phyloP scores from a whole-genome alignment of 2,113 vertebrate species.

The Oxyura jamaicensis region DNA sequence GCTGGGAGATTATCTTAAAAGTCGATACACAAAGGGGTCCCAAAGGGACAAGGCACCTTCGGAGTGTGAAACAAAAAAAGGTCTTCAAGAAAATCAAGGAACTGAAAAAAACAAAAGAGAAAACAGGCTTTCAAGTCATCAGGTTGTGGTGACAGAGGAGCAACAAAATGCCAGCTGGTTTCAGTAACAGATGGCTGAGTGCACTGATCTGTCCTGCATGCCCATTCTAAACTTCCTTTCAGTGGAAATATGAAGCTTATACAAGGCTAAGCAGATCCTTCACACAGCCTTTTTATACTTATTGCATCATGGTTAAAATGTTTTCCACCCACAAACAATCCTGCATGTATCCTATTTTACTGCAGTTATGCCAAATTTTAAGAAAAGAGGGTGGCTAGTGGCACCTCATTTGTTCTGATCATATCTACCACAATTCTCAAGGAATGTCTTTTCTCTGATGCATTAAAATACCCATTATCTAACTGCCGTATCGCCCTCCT shows the following conservation, averaged over 20 bases:
- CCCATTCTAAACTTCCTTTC: conserved; percentile 43
- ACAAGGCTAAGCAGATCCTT: background rate
- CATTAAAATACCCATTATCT: background rate
- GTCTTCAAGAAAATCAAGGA: conserved; percentile 23
- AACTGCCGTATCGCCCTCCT: background rate
- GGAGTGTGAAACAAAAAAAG: conserved; percentile 1
- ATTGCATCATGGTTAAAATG: background rate
- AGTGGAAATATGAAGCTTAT: conserved; percentile 35
- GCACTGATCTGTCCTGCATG: conserved; percentile 43
- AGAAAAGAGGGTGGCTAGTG: background rate
- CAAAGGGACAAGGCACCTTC: conserved; percentile 23
- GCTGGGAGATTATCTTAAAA: conserved; percentile 25
- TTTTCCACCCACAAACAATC: conserved; percentile 11
- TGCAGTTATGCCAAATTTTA: background rate
- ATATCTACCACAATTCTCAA: background rate
- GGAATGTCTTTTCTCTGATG: background rate
- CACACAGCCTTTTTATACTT: background rate
- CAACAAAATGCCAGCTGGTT: conserved; percentile 60
- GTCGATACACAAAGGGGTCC: conserved; percentile 3
- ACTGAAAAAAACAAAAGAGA: background rate
- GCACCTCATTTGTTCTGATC: background rate
- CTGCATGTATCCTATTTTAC: background rate
- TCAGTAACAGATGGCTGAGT: conserved; percentile 47
- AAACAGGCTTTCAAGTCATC: conserved; percentile 2
- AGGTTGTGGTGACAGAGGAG: conserved; percentile 23